Evolutionary conservation across 2,888 invertebrate species (phyloP), one percentile per base, ranked within the genome.

Genomic region (Subacronicta megacephala): DNA sequence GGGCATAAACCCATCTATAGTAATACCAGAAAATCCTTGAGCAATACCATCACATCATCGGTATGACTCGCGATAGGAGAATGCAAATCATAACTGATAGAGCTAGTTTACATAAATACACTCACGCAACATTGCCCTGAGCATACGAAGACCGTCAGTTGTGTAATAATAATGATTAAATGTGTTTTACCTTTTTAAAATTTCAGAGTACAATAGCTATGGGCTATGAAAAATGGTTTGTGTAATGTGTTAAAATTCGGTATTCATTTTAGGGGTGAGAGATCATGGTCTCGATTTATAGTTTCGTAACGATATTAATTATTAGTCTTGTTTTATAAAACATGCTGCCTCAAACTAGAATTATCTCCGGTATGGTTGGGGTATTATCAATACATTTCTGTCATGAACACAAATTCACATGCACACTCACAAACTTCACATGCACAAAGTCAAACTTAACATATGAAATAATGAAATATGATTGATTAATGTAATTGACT

Each of bases 1-100:
- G n/a, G n/a, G n/a, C n/a, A n/a, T n/a, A n/a, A 35, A 43, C 5
- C 42, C 36, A 18, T 37, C 16, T 26, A 57, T 42, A 15, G n/a
- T 10, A 29, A 62, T 23, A 58, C 47, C 62, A 59, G 49, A 41
- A 50, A 49, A 65, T 1, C 44, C 60, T 62, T 62, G 62, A 23
- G 31, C 16, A 26, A 44, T 17, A 44, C n/a, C 36, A 20, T 17
- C 23, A 58, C 18, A 37, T 36, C 41, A 65, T 43, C 26, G 3
- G 9, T 36, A 45, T 62, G 45, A 60, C 45, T 31, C 15, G 67
- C 33, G 17, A 42, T 45, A 13, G 42, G 29, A 60, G 45, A 60
- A 62, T 46, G 67, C 41, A 59, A 67, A 62, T 51, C 26, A 51
- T 35, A 42, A 4, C 13, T 10, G 35, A 23, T 10, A 1, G 2